Conservation (phyloP, 2,797 vertebrate species). For the Gorsachius magnificus region DNA sequence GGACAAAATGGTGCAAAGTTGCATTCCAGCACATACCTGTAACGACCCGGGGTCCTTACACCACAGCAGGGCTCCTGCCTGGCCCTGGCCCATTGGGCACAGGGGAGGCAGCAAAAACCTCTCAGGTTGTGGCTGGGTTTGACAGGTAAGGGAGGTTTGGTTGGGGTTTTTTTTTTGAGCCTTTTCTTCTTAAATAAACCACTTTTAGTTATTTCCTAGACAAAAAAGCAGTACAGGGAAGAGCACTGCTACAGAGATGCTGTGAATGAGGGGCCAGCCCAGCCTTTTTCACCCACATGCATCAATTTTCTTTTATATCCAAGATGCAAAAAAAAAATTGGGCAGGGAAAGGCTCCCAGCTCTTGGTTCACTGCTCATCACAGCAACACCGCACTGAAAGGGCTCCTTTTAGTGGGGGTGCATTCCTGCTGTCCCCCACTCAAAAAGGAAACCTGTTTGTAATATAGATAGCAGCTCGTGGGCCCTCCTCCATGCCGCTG, state of each 20-base stretch:
- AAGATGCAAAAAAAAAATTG: not conserved
- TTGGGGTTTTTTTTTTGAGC: not conserved
- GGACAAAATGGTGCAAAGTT: not conserved
- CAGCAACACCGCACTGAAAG: no score
- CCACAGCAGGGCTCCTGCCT: not conserved
- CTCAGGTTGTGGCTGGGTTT: not conserved
- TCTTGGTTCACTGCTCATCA: no score
- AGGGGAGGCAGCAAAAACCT: not conserved
- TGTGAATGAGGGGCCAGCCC: no score
- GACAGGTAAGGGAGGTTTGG: not conserved
- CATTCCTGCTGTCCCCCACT: not conserved
- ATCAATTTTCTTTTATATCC: not conserved
- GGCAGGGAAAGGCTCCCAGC: not conserved
- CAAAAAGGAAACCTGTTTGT: no score
- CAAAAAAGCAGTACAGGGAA: not conserved
- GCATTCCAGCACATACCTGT: not conserved
- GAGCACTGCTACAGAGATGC: no score
- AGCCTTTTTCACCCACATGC: not conserved
- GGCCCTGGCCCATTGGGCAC: fast-evolving
- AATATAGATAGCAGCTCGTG: no score
- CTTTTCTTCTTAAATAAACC: not conserved
- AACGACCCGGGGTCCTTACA: not conserved
- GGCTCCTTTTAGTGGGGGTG: not conserved
- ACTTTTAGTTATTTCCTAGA: not conserved
- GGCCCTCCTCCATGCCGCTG: not conserved